Evolutionary conservation across 1,140 invertebrate genomes (phyloP).

Genomic region (Papilio glaucus): DNA sequence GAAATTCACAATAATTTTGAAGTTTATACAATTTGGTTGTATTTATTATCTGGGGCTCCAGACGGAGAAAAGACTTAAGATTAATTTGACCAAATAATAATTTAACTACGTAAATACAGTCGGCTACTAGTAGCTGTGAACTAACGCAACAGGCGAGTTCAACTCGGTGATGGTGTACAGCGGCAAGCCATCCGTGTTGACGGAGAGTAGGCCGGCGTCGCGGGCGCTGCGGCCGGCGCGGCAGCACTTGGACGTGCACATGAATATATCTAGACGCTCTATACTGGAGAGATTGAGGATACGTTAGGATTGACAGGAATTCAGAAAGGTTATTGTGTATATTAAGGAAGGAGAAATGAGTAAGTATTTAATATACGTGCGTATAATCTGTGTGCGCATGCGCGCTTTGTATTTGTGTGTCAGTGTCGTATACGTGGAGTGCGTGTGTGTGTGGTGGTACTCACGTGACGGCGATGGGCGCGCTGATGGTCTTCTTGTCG

Average conservation of each 20-base stretch:
- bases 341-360: background rate
- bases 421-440: too few relatives aligned
- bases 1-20: too few relatives aligned
- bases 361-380: background rate
- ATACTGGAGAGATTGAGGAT: slow-evolving; percentile 53
- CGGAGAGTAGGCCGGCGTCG: slow-evolving; percentile 39
- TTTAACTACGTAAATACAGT: background rate
- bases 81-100: background rate
- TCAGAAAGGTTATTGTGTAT: background rate
- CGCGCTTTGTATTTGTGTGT: too few relatives aligned
- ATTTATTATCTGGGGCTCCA: too few relatives aligned
- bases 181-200: slow-evolving; percentile 35
- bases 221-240: slow-evolving; percentile 29
- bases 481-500: slow-evolving; percentile 77
- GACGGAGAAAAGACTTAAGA: too few relatives aligned
- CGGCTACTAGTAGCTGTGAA: slow-evolving; percentile 11
- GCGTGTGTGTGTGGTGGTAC: slow-evolving; percentile 39
- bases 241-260: slow-evolving; percentile 45
- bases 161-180: slow-evolving; percentile 59
- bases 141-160: slow-evolving; percentile 32
- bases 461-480: slow-evolving; percentile 78
- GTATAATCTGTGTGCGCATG: too few relatives aligned
- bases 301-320: background rate
- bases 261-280: slow-evolving; percentile 67
- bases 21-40: too few relatives aligned